Evolutionary conservation across 2,888 invertebrate species (phyloP), one percentile per base, ranked within the genome.

Genomic region (Synanthedon myopaeformis): DNA sequence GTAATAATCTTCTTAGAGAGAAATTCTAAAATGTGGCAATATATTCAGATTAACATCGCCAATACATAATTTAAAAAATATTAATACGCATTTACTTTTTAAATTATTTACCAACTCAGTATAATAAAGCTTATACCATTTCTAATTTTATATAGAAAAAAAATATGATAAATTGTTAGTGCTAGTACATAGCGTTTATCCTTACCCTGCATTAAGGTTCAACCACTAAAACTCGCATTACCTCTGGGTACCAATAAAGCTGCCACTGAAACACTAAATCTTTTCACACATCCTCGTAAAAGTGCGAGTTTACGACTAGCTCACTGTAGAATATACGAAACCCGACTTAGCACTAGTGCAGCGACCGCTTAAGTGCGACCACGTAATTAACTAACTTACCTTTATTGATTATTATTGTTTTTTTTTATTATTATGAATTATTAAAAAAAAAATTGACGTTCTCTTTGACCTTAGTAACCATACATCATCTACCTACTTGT

Each of bases 221-320:
- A 56, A 56, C 58, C 59, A 62, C 60, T 64, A 62, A 64, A 64
- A 60, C 53, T 42, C 54, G 53, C 57, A 55, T 57, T 55, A 56
- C 49, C 49, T 23, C 13, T 23, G 49, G 49, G 49, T 49, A 28
- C 64, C 61, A 69, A 72, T 70, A 71, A 72, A 72, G 63, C 62
- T 60, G 59, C 56, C 52, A 12, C 61, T 58, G 61, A 54, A 58
- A 64, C 59, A 61, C 66, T 76, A 76, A 75, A 76, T 76, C 73
- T 74, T 68, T 68, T 62, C 67, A 61, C 64, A 61, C 62, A 65
- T 45, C 13, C 66, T 67, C 75, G 65, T 76, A 74, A 74, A 74
- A 61, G 64, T 61, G 62, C 62, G 60, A 61, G 59, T 74, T 75
- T 74, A 76, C 75, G 75, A 72, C 61, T 69, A 69, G 68, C 70